phyloP scores from a whole-genome alignment of 2,797 vertebrate species.

The Margarornis squamiger region DNA sequence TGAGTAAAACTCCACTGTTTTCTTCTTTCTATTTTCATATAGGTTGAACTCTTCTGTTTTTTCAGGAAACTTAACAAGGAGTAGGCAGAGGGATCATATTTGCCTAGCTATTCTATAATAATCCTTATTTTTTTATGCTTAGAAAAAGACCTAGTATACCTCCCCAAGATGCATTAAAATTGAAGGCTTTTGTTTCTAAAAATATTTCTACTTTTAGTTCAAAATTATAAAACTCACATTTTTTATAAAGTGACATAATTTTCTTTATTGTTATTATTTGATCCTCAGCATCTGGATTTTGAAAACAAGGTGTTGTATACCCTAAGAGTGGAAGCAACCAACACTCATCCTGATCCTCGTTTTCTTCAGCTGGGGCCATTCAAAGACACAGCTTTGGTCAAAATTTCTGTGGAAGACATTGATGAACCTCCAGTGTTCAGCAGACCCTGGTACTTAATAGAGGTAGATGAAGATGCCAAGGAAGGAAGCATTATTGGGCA shows the following conservation, averaged over 20 bases:
- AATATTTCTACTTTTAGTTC: not conserved
- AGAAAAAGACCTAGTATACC: not conserved
- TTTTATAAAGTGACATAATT: not conserved
- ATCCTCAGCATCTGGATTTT: slow-evolving; percentile 89
- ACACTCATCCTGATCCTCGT: slow-evolving; percentile 87
- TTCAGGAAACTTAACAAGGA: not conserved
- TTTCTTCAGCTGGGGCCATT: slow-evolving; percentile 91
- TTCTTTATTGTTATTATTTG: slow-evolving; percentile 27
- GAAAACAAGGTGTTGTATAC: slow-evolving; percentile 89
- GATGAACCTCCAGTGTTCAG: slow-evolving; percentile 92
- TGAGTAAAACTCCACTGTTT: not conserved
- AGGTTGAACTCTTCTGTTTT: not conserved
- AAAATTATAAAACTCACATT: not conserved
- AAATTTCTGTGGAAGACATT: slow-evolving; percentile 88
- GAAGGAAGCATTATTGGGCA: slow-evolving; percentile 90
- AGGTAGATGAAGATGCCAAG: slow-evolving; percentile 92
- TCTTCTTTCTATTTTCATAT: not conserved
- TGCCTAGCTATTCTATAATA: not conserved
- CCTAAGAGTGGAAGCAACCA: slow-evolving; percentile 91
- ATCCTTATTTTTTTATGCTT: not conserved
- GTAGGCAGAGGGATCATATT: not conserved
- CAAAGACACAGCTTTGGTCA: slow-evolving; percentile 89
- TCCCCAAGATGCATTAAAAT: not conserved
- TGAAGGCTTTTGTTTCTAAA: not conserved
- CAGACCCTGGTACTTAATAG: slow-evolving; percentile 88